Conservation (phyloP, 2,113 vertebrate genomes). For the Forbesichthys papilliferus region DNA sequence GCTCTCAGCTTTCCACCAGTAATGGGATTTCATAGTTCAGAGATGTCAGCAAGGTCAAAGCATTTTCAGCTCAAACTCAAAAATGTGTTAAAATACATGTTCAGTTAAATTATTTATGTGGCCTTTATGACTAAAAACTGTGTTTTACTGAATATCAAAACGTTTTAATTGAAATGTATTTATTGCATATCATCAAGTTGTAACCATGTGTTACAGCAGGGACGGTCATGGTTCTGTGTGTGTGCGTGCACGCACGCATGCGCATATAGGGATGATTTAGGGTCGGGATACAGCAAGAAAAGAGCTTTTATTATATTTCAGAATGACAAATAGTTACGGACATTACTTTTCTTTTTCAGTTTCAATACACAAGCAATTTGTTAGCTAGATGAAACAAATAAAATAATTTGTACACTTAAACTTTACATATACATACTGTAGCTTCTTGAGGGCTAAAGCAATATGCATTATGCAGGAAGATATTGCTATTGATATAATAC, state of each 20-base stretch:
- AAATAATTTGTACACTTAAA: conserved; percentile 94
- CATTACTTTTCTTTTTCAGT: conserved; percentile 84
- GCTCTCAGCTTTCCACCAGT: conserved; percentile 3
- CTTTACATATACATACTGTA: conserved; percentile 89
- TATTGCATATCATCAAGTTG: conserved; percentile 17
- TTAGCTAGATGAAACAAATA: conserved; percentile 91
- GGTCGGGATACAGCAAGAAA: conserved; percentile 58
- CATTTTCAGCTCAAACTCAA: conserved; percentile 1
- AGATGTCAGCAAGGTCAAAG: conserved; percentile 1
- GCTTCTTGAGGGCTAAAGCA: conserved; percentile 85
- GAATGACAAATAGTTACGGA: conserved; percentile 94
- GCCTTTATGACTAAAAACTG: conserved; percentile 3
- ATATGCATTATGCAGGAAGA: conserved; percentile 86
- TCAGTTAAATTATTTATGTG: conserved; percentile 3
- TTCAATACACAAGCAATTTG: conserved; percentile 91
- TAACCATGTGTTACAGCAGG: neutral
- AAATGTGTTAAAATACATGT: neutral
- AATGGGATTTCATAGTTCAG: neutral
- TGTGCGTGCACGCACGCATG: neutral
- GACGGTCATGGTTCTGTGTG: conserved; percentile 1
- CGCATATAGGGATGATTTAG: conserved; percentile 2
- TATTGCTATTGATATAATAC: conserved; percentile 95
- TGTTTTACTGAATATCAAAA: conserved; percentile 7
- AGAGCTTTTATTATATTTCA: conserved; percentile 79
- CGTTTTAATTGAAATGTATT: conserved; percentile 13